Evolutionary conservation across 1,140 invertebrate genomes (phyloP).

Genomic region (Thaumetopoea pityocampa): DNA sequence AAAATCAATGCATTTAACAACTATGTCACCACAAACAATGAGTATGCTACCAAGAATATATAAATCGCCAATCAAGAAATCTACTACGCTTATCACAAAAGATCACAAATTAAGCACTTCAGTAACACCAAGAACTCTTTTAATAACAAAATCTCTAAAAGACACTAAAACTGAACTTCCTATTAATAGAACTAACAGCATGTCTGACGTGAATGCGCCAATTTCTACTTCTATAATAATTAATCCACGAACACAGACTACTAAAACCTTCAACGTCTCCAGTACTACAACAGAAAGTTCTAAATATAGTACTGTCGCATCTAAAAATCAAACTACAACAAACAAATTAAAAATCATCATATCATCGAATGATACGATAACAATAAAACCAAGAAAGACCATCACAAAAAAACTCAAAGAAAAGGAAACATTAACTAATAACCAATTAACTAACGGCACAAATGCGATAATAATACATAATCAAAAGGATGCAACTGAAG

Average conservation of each 20-base stretch:
- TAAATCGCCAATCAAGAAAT: constrained; percentile 13
- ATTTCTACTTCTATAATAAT: constrained; percentile 47
- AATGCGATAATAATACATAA: too few relatives aligned
- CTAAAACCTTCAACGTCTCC: constrained; percentile 3
- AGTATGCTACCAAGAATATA: constrained; percentile 32
- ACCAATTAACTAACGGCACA: too few relatives aligned
- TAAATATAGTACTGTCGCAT: too few relatives aligned
- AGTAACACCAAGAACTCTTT: constrained; percentile 13
- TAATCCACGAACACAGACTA: constrained; percentile 38
- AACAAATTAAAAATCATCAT: constrained; percentile 10
- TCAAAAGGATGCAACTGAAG: too few relatives aligned
- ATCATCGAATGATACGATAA: constrained; percentile 8
- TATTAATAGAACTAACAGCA: constrained; percentile 64
- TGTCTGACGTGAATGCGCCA: constrained; percentile 42
- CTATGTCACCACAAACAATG: constrained; percentile 34
- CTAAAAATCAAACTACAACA: too few relatives aligned
- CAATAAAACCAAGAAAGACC: constrained; percentile 12
- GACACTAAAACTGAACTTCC: constrained; percentile 24
- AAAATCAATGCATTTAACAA: constrained; percentile 38
- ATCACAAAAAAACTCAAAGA: constrained; percentile 18
- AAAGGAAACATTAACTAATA: too few relatives aligned
- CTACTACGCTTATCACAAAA: constrained; percentile 23
- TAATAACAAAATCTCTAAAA: constrained; percentile 14
- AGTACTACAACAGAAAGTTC: not conserved
- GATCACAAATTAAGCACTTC: constrained; percentile 14